phyloP scores from a whole-genome alignment of 2,113 vertebrate species.

The Lepidothrix coronata region DNA sequence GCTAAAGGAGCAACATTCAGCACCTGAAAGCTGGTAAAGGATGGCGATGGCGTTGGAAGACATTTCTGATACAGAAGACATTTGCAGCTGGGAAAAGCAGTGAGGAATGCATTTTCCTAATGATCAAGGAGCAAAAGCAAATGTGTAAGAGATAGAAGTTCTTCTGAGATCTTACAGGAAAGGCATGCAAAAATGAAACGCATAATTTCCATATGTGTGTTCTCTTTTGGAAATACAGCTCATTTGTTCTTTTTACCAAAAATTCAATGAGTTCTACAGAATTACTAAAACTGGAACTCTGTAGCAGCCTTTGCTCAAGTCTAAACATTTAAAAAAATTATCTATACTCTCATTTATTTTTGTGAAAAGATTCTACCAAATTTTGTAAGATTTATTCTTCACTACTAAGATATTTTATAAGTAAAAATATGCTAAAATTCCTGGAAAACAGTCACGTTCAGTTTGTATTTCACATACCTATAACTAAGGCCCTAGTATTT shows the following conservation, averaged over 20 bases:
- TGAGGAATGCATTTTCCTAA: background rate
- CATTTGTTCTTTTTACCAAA: conserved; percentile 18
- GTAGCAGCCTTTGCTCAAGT: background rate
- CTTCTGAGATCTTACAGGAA: background rate
- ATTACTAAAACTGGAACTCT: background rate
- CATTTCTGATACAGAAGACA: background rate
- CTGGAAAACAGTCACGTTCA: background rate
- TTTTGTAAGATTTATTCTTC: background rate
- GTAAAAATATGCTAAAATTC: background rate
- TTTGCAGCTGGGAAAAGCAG: background rate
- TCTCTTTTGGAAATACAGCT: background rate
- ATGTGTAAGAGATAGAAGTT: background rate
- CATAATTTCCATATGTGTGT: background rate
- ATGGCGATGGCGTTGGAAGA: background rate
- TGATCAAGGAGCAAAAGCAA: background rate
- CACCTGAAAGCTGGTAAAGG: background rate
- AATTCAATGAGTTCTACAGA: background rate
- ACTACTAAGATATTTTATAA: background rate
- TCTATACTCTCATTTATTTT: background rate
- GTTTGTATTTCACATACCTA: background rate
- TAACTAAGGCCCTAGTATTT: background rate
- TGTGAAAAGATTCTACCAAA: background rate
- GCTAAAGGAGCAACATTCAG: background rate
- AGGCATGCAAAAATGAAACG: background rate
- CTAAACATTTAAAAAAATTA: background rate